Evolutionary conservation across 2,888 invertebrate species (phyloP), one percentile per base, ranked within the genome.

Genomic region (Caenorhabditis uteleia): DNA sequence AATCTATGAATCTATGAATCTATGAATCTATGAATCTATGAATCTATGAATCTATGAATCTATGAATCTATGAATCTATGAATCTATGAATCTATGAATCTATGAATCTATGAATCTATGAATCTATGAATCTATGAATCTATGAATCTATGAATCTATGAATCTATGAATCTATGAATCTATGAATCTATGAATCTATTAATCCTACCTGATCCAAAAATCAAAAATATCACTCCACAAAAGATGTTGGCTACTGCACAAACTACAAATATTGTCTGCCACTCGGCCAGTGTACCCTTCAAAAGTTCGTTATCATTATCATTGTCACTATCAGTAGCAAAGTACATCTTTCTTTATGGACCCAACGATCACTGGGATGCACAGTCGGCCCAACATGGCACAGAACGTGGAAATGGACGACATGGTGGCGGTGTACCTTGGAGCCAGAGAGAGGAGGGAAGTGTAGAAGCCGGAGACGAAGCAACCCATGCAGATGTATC

Each of bases 391-490:
- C 33, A 75, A 49, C 65, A 72, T 65, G 16, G 71, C 74, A 10
- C 68, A 66, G 23, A 75, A 70, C 14, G 69, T 67, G 10, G 76
- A 74, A 18, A 77, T 61, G 20, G 77, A 74, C 5, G 71, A 70
- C 36, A 77, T 57, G 14, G 73, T 75, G 18, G 76, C 77, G 0
- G 76, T 75, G 47, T 75, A 77, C 7, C 67, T 64, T 2, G 78
- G 78, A 8, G 77, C 78, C 29, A 78, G 46, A 8, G 72, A 76
- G 2, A 78, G 51, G 1, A 70, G 54, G 0, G 73, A 67, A 2
- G 77, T 77, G 62, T 71, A 75, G 48, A 73, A 74, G n/a, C 78
- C 77, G 38, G 64, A 64, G 56, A 59, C 65, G 14, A 71, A 67
- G 3, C 66, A 64, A 20, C 71, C 62, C 64, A 68, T 55, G 27